Base-by-base conservation (phyloP, 23 tunicate genomes). In the Trididemnum clinides region DNA sequence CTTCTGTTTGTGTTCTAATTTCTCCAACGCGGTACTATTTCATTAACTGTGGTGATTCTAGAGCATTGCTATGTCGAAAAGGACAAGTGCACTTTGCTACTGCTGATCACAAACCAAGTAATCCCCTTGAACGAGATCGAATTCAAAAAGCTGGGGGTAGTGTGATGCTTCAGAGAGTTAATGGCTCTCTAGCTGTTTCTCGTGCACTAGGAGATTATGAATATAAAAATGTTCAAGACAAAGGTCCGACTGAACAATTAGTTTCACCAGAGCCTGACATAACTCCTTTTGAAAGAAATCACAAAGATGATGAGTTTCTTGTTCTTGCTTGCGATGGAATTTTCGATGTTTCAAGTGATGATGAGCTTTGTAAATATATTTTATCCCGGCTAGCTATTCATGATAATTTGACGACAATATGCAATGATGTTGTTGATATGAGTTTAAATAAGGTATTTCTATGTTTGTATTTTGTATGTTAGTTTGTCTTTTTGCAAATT, bases 321-420 rank as follows among this genome's bases (percentile, higher is more conserved):
- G 88, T 97, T n/a, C 89, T 92, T 30, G 99, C 99, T 1, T 97
- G 99, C 65, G 99, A 97, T 54, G 99, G 99, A 1, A 97, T 97
- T 44, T 97, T 88, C 50, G 99, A 97, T 85, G 99, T 97, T 4
- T 89, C 97, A 0, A 72, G 74, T 3, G 90, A 92, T 82, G 99
- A 88, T 2, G 97, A 97, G 72, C 77, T 97, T 22, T 51, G 81
- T 33, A 74, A 58, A 18, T 97, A 76, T 50, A 81, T 94, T 54
- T 50, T 50, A 23, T 94, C 98, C 33, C 39, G 98, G 34, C 62
- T 92, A 76, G 84, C 66, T 39, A 72, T 93, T 32, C 26, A 90
- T 21, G 93, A 88, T 20, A 81, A 92, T 77, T 66, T 88, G 21
- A 86, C 84, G 1, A 34, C 54, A 1, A 90, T 92, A 33, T 93